phyloP scores from a whole-genome alignment of 2,888 invertebrate species.

The Lasiommata megera region DNA sequence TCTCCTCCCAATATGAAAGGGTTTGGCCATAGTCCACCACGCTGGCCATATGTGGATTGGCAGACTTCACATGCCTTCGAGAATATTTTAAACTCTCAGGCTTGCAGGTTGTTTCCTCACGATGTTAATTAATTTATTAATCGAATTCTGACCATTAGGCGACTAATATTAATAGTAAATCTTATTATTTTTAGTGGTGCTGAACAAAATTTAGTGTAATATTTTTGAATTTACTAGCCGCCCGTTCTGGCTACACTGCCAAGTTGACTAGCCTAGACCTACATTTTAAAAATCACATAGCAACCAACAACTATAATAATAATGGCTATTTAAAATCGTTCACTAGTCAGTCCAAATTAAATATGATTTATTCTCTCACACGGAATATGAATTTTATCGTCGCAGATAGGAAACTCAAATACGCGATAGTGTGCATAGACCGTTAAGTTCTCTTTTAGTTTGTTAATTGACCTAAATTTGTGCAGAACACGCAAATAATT shows the following conservation, averaged over 20 bases:
- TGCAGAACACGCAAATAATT: constrained; percentile 21
- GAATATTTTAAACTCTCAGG: no score
- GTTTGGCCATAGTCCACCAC: no score
- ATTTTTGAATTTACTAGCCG: background rate
- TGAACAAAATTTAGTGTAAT: background rate
- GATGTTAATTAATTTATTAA: no score
- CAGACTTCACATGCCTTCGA: no score
- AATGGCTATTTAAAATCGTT: background rate
- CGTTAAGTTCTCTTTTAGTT: constrained; percentile 29
- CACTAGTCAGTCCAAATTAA: background rate
- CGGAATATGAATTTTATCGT: constrained; percentile 2
- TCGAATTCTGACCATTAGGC: no score
- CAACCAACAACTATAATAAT: background rate
- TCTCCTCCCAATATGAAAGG: no score
- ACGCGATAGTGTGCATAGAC: constrained; percentile 22
- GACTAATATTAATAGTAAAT: no score
- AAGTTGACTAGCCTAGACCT: background rate
- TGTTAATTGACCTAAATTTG: constrained; percentile 30
- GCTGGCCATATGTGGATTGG: no score
- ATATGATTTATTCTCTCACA: background rate
- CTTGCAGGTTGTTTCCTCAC: no score
- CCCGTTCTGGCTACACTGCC: background rate
- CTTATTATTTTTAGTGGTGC: background rate
- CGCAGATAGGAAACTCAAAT: constrained; percentile 16
- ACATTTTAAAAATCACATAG: background rate